phyloP scores from a whole-genome alignment of 1,140 invertebrate species.

The Drosophila santomea region DNA sequence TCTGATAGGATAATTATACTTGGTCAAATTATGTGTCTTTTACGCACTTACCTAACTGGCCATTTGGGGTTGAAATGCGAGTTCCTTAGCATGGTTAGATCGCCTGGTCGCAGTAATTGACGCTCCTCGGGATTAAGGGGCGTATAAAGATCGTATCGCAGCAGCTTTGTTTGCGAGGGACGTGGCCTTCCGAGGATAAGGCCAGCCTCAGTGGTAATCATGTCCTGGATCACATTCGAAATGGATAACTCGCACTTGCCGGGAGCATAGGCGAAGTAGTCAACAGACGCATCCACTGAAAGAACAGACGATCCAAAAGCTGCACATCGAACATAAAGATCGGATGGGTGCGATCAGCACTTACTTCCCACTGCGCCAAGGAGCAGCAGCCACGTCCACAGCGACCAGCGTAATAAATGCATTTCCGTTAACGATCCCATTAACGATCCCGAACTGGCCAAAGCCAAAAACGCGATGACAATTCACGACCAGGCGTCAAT shows the following conservation, averaged over 20 bases:
- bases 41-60: slow-evolving; percentile 63
- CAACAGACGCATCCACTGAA: slow-evolving; percentile 20
- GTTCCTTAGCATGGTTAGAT: slow-evolving; percentile 46
- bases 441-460: slow-evolving; percentile 7
- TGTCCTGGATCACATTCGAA: slow-evolving; percentile 45
- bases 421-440: slow-evolving; percentile 34
- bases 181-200: slow-evolving; percentile 16
- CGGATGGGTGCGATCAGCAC: slow-evolving; percentile 11
- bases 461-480: slow-evolving; percentile 26
- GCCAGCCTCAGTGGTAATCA: slow-evolving; percentile 49
- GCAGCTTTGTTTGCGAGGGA: slow-evolving; percentile 32
- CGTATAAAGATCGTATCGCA: slow-evolving; percentile 78
- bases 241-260: slow-evolving; percentile 72
- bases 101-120: slow-evolving; percentile 54
- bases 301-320: background rate
- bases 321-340: background rate
- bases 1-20: too few relatives aligned
- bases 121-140: slow-evolving; percentile 61
- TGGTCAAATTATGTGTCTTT: too few relatives aligned
- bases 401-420: slow-evolving; percentile 1
- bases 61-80: slow-evolving; percentile 83
- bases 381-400: slow-evolving; percentile 17
- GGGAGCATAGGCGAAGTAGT: slow-evolving; percentile 61
- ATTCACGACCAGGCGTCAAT: slow-evolving; percentile 44
- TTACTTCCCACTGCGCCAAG: slow-evolving; percentile 49